These are phyloP conservation scores for Baryphthengus martii DNA, from an alignment of 2,113 vertebrate genomes.

Conservation along the genomic window DNA sequence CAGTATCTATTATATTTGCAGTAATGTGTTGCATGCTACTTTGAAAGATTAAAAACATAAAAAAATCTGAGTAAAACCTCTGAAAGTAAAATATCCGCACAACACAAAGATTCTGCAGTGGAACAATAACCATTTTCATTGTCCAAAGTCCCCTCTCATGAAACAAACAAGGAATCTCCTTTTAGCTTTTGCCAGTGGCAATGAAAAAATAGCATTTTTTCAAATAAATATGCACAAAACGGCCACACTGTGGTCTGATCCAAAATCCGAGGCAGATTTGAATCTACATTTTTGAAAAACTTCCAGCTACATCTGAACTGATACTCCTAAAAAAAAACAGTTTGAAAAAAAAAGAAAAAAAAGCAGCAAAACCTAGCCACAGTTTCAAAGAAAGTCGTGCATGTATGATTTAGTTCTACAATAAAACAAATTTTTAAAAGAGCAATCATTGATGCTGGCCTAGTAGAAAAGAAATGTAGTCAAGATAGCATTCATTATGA, in stretches of 20 bases:
- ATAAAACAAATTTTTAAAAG: not conserved
- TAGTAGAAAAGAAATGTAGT: not conserved
- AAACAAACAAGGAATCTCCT: constrained; percentile 47
- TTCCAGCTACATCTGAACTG: constrained; percentile 47
- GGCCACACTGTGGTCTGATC: not conserved
- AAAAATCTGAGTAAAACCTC: constrained; percentile 6
- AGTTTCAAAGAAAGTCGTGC: not conserved
- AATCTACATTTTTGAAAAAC: constrained; percentile 45
- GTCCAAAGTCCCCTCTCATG: constrained; percentile 39
- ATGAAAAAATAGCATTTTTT: constrained; percentile 28
- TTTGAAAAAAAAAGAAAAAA: not conserved
- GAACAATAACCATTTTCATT: not conserved
- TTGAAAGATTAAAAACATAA: not conserved
- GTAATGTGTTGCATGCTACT: not conserved
- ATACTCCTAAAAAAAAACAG: constrained; percentile 30
- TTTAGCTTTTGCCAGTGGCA: constrained; percentile 28
- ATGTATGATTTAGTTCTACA: not conserved
- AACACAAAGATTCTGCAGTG: constrained; percentile 25
- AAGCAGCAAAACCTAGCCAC: no score
- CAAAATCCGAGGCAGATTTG: constrained; percentile 24
- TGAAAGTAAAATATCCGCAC: constrained; percentile 19
- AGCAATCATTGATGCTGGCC: not conserved
- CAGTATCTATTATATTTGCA: not conserved
- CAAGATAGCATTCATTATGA: not conserved
- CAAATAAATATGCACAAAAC: constrained; percentile 18